Base-by-base conservation (phyloP, 2,888 invertebrate genomes). In the Erebia aethiops region DNA sequence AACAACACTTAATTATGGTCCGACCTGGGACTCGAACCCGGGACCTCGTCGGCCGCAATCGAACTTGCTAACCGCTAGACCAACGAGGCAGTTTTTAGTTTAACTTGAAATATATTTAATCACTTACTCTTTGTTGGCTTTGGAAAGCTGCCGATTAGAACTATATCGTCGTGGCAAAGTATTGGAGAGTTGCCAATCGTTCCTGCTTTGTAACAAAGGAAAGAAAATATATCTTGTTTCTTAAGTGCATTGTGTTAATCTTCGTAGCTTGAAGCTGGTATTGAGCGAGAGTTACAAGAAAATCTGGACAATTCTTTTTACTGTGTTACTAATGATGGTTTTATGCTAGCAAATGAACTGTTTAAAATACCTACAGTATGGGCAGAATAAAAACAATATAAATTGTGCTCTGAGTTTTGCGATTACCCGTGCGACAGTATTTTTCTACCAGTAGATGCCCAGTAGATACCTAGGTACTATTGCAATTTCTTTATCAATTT, bases 151-250 rank as follows among this genome's bases (percentile, higher is more conserved):
- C 71, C 75, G 77, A 78, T 78, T 78, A 76, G 75, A 76, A 75
- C 74, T 75, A 46, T 46, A 75, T 75, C 75, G 72, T 67, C 69
- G 71, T 74, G 70, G 71, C 71, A 73, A 76, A 77, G 75, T 76
- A 76, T 76, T 77, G 78, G 78, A 76, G 72, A 72, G 62, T 73
- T 73, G 74, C 78, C 76, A 77, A 75, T 77, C 71, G 73, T 66
- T 73, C 71, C 69, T 71, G 67, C 67, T 74, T 69, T 66, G 76
- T 67, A 74, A 72, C 73, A 75, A 72, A 72, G 74, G 72, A 74
- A 74, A 71, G 74, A 74, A 74, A n/a, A n/a, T n/a, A 74, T 72
- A 72, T 72, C 70, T 74, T 69, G 70, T 71, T 74, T 69, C 72
- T 72, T 72, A 71, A 72, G 67, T 74, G 71, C 74, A 71, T 69